Percentiles rank a stretch among this genome's conserved stretches.
Conservation (phyloP, 2,888 invertebrate genomes). For the Chrysolina haemoptera region DNA sequence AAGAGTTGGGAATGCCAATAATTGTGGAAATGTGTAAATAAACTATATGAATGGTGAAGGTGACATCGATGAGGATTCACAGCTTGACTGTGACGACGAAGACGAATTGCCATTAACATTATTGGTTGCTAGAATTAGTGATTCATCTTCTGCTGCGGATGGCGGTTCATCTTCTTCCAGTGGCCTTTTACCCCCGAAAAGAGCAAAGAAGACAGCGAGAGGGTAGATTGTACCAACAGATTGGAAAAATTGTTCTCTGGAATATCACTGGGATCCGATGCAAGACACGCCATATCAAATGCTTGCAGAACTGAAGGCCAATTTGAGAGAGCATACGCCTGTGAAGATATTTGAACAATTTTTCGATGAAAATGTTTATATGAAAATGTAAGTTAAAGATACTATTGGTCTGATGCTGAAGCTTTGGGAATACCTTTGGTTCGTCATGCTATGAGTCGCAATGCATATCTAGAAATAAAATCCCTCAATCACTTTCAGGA, state of each 20-base stretch:
- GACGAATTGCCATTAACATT: no score
- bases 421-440: no score
- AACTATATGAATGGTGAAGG: no score
- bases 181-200: not conserved
- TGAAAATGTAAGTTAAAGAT: no score
- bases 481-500: no score
- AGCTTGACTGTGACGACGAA: no score
- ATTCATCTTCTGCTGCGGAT: not conserved
- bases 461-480: no score
- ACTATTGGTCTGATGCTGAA: no score
- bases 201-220: not conserved
- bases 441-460: no score
- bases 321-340: not conserved
- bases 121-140: conserved; percentile 10
- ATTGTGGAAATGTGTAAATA: no score
- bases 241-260: not conserved
- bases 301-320: not conserved
- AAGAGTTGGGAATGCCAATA: no score
- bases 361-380: not conserved
- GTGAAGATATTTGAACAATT: not conserved
- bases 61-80: no score
- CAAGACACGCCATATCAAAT: not conserved
- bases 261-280: not conserved
- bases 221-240: not conserved
- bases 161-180: not conserved